These are phyloP conservation scores for Drosophila ogumai DNA, from an alignment of 1,140 invertebrate species.

Conservation along the genomic window DNA sequence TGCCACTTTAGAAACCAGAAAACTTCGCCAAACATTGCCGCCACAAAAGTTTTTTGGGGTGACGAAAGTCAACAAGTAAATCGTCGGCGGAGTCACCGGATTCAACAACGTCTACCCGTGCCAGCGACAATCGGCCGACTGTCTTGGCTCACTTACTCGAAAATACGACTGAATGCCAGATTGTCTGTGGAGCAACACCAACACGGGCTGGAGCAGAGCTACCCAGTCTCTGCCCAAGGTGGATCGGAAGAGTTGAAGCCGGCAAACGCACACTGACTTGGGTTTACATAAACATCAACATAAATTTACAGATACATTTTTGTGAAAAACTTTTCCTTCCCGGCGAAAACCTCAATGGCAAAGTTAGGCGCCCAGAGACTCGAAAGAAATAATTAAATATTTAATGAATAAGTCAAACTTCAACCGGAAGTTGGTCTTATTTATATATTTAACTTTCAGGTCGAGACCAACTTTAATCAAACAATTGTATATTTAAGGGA, in stretches of 20 bases:
- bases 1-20: conserved; percentile 75
- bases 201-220: conserved; percentile 3
- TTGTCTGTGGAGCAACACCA: conserved; percentile 40
- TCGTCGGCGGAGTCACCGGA: conserved; percentile 9
- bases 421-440: conserved; percentile 24
- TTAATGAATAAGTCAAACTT: conserved; percentile 40
- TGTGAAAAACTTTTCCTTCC: conserved; percentile 19
- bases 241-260: conserved; percentile 29
- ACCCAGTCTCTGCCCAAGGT: conserved; percentile 20
- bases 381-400: conserved; percentile 47
- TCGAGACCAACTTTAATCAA: conserved; percentile 7
- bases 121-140: conserved; percentile 54
- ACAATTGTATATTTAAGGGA: not conserved
- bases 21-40: conserved; percentile 62
- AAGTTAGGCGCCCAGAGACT: conserved; percentile 19
- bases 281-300: conserved; percentile 19
- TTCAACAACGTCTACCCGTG: conserved; percentile 57
- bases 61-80: conserved; percentile 18
- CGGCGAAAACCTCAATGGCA: conserved; percentile 25
- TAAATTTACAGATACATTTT: conserved; percentile 13
- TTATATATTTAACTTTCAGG: conserved; percentile 16
- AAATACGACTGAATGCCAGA: conserved; percentile 19
- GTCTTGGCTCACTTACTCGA: conserved; percentile 26
- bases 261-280: conserved; percentile 22
- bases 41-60: conserved; percentile 7